A percentile compares a stretch with the other conserved stretches of the same genome.
phyloP scores from a whole-genome alignment of 2,113 vertebrate genomes.

The Motacilla alba region DNA sequence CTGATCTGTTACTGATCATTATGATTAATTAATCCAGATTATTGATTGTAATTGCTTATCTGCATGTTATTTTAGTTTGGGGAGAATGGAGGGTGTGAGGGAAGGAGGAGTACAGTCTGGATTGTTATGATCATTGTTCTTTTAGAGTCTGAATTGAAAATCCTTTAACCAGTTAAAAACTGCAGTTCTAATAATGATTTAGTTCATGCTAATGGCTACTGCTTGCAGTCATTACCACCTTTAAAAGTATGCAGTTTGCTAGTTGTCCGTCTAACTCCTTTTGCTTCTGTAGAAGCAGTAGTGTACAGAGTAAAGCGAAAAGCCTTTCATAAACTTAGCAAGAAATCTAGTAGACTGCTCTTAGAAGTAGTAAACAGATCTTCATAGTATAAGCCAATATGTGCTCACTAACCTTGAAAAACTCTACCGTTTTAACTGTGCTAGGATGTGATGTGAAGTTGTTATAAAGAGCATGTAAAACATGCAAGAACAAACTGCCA shows the following conservation, averaged over 20 bases:
- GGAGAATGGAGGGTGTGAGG: background rate
- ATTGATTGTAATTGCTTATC: slow-evolving; percentile 12
- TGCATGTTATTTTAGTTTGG: slow-evolving; percentile 40
- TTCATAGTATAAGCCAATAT: background rate
- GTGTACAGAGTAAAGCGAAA: background rate
- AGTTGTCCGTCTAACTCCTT: background rate
- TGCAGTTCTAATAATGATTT: slow-evolving; percentile 35
- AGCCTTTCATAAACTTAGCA: background rate
- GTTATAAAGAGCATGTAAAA: background rate
- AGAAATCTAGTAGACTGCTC: background rate
- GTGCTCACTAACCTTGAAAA: background rate
- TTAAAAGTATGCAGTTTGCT: background rate
- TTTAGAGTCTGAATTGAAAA: slow-evolving; percentile 24
- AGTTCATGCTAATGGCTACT: background rate
- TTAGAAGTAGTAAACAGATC: background rate
- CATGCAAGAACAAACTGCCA: background rate
- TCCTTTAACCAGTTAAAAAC: slow-evolving; percentile 35
- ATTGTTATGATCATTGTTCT: slow-evolving; percentile 2
- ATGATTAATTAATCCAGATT: slow-evolving; percentile 58
- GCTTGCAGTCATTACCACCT: background rate
- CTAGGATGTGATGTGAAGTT: background rate
- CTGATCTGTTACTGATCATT: slow-evolving; percentile 67
- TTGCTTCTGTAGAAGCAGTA: background rate
- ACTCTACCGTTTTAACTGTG: background rate
- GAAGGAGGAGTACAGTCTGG: background rate